Percentiles rank a stretch among this genome's conserved stretches.
phyloP scores from a whole-genome alignment of 2,888 invertebrate species.

The Ametastegia equiseti region DNA sequence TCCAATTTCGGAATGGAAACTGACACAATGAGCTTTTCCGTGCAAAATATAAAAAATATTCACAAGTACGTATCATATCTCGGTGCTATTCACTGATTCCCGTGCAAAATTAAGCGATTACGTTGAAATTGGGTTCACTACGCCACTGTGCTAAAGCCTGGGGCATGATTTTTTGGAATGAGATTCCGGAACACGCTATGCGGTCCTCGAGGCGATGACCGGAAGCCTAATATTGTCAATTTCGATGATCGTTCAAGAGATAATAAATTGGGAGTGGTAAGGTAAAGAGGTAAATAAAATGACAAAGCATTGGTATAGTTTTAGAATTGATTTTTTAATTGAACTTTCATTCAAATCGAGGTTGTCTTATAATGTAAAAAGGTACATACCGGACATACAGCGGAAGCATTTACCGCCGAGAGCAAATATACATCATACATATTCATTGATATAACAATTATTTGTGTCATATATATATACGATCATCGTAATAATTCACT shows the following conservation, averaged over 20 bases:
- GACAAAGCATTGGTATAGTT: neutral
- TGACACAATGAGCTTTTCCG: neutral
- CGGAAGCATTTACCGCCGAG: constrained; percentile 47
- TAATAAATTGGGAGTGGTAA: neutral
- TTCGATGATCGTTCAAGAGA: neutral
- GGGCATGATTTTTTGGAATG: neutral
- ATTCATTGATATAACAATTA: constrained; percentile 40
- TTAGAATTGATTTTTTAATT: constrained; percentile 59
- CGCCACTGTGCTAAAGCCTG: neutral
- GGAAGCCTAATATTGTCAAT: neutral
- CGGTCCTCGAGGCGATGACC: constrained; percentile 7
- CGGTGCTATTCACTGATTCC: neutral
- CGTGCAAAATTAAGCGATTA: neutral
- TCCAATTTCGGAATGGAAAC: neutral
- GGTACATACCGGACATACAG: constrained; percentile 61
- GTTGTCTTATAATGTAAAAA: constrained; percentile 61
- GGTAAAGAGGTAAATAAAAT: neutral
- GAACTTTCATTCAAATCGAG: constrained; percentile 53
- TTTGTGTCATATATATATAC: constrained; percentile 32
- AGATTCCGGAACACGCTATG: constrained; percentile 4
- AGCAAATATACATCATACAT: constrained; percentile 47
- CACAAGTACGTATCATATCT: neutral
- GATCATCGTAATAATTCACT: constrained; percentile 32
- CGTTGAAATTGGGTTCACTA: neutral
- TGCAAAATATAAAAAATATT: neutral